These are phyloP conservation scores for Corbicula japonica DNA, from an alignment of 2,888 invertebrate genomes.

Conservation along the genomic window DNA sequence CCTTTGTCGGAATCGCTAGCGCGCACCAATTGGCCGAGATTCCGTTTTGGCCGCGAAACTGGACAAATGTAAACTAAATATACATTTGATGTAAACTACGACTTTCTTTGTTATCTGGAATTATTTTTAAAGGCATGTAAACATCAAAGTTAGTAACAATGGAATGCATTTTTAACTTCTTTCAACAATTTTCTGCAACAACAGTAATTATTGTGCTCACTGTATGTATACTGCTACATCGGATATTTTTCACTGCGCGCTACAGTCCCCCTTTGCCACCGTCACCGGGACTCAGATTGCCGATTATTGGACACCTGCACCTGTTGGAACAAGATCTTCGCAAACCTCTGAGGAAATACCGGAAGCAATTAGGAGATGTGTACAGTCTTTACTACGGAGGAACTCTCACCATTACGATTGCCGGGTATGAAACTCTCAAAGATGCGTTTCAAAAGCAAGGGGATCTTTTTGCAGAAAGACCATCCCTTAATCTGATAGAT, in stretches of 20 bases:
- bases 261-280: slow-evolving; percentile 5
- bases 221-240: slow-evolving; percentile 9
- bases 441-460: slow-evolving; percentile 68
- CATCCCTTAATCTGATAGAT: slow-evolving; percentile 16
- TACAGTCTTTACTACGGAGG: slow-evolving; percentile 64
- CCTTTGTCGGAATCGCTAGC: too few species aligned
- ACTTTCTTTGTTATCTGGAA: too few species aligned
- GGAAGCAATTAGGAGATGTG: slow-evolving; percentile 64
- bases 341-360: slow-evolving; percentile 7
- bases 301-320: slow-evolving; percentile 22
- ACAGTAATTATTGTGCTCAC: neutral
- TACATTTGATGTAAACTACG: too few species aligned
- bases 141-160: too few species aligned
- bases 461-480: slow-evolving; percentile 63
- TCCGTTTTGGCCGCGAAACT: too few species aligned
- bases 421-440: slow-evolving; percentile 63
- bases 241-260: neutral
- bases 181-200: too few species aligned
- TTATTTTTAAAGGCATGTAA: too few species aligned
- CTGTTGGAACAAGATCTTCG: slow-evolving; percentile 14
- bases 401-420: slow-evolving; percentile 57
- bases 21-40: too few species aligned
- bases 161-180: too few species aligned
- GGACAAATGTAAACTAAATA: too few species aligned
- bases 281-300: slow-evolving; percentile 17